Conservation (phyloP, 2,888 invertebrate genomes). For the Lapara coniferarum region DNA sequence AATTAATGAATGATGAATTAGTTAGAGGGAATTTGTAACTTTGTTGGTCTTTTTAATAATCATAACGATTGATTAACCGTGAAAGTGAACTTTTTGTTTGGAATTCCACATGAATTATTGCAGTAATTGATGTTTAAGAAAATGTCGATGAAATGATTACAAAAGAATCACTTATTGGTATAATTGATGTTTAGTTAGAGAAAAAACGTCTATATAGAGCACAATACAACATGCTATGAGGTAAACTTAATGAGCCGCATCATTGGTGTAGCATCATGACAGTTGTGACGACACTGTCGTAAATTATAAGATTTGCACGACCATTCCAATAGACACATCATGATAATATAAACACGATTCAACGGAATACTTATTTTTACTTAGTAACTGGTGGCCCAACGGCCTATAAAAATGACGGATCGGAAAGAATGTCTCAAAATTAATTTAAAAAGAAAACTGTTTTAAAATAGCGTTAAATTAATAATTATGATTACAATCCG, state of each 20-base stretch:
- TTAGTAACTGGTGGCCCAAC: too few relatives aligned
- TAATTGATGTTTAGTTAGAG: slow-evolving; percentile 3
- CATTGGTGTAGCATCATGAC: too few relatives aligned
- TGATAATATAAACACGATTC: too few relatives aligned
- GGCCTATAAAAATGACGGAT: too few relatives aligned
- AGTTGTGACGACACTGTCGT: too few relatives aligned
- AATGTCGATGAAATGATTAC: neutral
- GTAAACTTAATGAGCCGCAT: neutral
- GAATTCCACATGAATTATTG: slow-evolving; percentile 21
- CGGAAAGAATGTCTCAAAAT: too few relatives aligned
- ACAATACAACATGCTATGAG: neutral
- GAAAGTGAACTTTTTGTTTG: slow-evolving; percentile 39
- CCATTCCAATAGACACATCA: too few relatives aligned
- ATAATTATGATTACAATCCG: too few relatives aligned
- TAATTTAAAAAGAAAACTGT: too few relatives aligned
- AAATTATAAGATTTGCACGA: too few relatives aligned
- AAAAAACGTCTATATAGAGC: neutral
- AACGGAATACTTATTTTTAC: too few relatives aligned
- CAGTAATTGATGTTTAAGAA: neutral
- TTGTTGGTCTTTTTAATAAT: slow-evolving; percentile 38
- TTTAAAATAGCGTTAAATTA: too few relatives aligned
- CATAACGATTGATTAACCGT: slow-evolving; percentile 35
- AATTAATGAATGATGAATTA: slow-evolving; percentile 48
- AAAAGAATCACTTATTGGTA: neutral
- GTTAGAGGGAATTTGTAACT: slow-evolving; percentile 38